Base-by-base conservation (phyloP, 37 sponge, comb jelly and placozoan genomes). In the Ephydatia muelleri region DNA sequence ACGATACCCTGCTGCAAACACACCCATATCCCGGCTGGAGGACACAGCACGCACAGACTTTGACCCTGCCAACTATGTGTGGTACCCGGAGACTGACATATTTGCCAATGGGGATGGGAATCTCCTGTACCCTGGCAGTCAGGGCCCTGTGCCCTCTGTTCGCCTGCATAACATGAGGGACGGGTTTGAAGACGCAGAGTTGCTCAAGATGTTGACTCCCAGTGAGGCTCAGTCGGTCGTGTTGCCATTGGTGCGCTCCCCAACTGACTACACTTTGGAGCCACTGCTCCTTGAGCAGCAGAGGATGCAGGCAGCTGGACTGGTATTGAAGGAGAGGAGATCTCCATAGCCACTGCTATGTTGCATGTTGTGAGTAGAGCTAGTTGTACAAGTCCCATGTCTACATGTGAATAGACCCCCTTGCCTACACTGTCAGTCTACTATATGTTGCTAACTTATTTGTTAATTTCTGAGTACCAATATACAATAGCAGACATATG, bases 81-180 rank as follows among this genome's bases (percentile, higher is more conserved):
- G 83, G 83, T 43, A 40, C 6, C 83, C 83, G 25, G 47, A 36
- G 74, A 83, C 83, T 0, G 75, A 83, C 66, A 83, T 83, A 69
- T 83, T 83, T 77, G 85, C 76, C 25, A 84, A 84, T 67, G 85
- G 85, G 31, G 85, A 84, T 84, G 85, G 85, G 0, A 67, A 77
- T 70, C 66, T 84, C 29, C 39, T 84, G 11, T 84, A 84, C 29
- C 85, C 85, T 5, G 78, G 85, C 5, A 19, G 22, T 16, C 22
- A 70, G 6, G 78, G 85, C 0, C 85, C 85, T 14, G 34, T 84
- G 25, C 68, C 75, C 23, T 40, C 78, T 34, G 43, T 64, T 11
- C 32, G 85, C 3, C 67, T 84, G 19, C 48, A 76, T 22, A 77
- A 76, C 67, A 25, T 84, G 43, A 76, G 85, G 68, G 85, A 84